Percentiles rank a stretch among this genome's conserved stretches.
Conservation (phyloP, 2,888 invertebrate genomes). For the Galerucella nymphaeae region DNA sequence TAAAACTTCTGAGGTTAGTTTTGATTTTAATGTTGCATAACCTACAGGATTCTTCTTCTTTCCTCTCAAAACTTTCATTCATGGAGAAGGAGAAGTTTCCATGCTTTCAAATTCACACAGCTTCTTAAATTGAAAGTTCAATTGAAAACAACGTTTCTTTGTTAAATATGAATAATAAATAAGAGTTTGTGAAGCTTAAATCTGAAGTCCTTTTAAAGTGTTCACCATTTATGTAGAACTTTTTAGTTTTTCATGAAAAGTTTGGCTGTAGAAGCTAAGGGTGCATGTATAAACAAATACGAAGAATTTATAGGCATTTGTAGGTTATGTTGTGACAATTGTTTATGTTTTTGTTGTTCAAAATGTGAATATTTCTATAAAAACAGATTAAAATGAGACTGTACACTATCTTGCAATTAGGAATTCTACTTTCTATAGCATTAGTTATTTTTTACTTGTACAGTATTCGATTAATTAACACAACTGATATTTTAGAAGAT, state of each 20-base stretch:
- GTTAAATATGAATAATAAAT: too few relatives aligned
- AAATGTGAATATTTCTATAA: conserved; percentile 44
- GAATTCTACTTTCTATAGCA: conserved; percentile 49
- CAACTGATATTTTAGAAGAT: conserved; percentile 40
- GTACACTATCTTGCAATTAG: conserved; percentile 50
- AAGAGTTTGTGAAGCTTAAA: too few relatives aligned
- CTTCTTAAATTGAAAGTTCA: too few relatives aligned
- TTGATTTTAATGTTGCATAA: neutral
- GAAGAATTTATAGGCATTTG: too few relatives aligned
- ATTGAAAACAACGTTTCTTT: too few relatives aligned
- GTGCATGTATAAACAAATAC: too few relatives aligned
- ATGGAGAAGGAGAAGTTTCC: too few relatives aligned
- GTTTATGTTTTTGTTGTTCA: conserved; percentile 27
- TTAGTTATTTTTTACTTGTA: conserved; percentile 54
- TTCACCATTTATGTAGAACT: too few relatives aligned
- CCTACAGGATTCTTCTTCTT: neutral
- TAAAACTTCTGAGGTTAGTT: neutral
- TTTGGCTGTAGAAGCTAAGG: too few relatives aligned
- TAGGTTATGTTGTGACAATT: conserved; percentile 30
- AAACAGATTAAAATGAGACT: conserved; percentile 55
- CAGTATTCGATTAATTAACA: conserved; percentile 49
- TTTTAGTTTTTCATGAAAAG: too few relatives aligned
- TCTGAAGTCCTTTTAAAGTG: too few relatives aligned
- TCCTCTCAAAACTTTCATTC: neutral
- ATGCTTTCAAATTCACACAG: too few relatives aligned